Evolutionary conservation across 2,888 invertebrate species (phyloP).

Genomic region (Aradus depressus): DNA sequence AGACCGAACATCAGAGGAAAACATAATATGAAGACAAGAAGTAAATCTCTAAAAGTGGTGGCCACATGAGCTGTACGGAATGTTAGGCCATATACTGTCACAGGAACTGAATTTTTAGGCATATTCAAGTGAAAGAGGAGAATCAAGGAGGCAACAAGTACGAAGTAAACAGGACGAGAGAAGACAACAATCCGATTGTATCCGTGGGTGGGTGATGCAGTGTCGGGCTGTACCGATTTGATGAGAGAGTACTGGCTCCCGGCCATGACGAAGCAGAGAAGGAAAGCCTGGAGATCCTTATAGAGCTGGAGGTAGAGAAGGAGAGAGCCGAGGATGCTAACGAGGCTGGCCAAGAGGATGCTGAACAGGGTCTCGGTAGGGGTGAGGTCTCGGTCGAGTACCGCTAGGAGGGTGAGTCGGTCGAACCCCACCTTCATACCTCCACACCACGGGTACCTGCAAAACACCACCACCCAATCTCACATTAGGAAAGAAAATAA

Average conservation of each 20-base stretch:
- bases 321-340: slow-evolving; percentile 73
- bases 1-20: slow-evolving; percentile 91
- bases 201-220: slow-evolving; percentile 95
- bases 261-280: slow-evolving; percentile 96
- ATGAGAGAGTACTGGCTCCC: slow-evolving; percentile 93
- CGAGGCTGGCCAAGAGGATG: slow-evolving; percentile 68
- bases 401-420: slow-evolving; percentile 76
- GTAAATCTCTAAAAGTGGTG: slow-evolving; percentile 49
- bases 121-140: slow-evolving; percentile 25
- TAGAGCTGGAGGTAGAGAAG: slow-evolving; percentile 77
- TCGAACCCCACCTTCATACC: slow-evolving; percentile 82
- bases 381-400: slow-evolving; percentile 85
- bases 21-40: slow-evolving; percentile 69
- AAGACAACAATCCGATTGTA: slow-evolving; percentile 91
- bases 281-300: slow-evolving; percentile 81
- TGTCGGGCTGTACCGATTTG: slow-evolving; percentile 98
- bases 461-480: neutral
- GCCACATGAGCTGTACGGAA: slow-evolving; percentile 23
- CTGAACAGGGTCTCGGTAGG: slow-evolving; percentile 69
- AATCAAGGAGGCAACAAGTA: slow-evolving; percentile 30
- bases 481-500: neutral
- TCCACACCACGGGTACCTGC: slow-evolving; percentile 31
- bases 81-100: slow-evolving; percentile 41
- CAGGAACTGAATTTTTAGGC: slow-evolving; percentile 24
- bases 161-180: slow-evolving; percentile 33